Base-by-base conservation (phyloP, 2,888 invertebrate species). In the Hofmannophila pseudospretella region DNA sequence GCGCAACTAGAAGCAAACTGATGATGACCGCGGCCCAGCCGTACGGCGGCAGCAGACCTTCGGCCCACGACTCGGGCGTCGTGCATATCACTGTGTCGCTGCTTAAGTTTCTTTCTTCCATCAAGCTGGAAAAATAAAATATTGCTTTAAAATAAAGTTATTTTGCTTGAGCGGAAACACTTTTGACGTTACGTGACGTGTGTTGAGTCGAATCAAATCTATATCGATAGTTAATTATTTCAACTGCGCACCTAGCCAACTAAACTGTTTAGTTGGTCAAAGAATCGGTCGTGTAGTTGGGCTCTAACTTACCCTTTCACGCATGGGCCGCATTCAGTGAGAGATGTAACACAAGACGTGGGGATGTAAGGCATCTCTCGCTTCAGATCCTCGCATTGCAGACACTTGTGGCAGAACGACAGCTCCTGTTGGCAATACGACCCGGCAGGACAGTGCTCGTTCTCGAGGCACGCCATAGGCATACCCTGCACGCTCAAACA, bases 251-350 rank as follows among this genome's bases (percentile, higher is more conserved):
- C n/a, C n/a, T n/a, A n/a, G n/a, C n/a, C n/a, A n/a, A n/a, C n/a
- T n/a, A n/a, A n/a, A n/a, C n/a, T n/a, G n/a, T n/a, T n/a, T n/a
- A n/a, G n/a, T n/a, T n/a, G n/a, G n/a, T n/a, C n/a, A n/a, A n/a
- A n/a, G n/a, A n/a, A n/a, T n/a, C n/a, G n/a, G n/a, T n/a, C n/a
- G n/a, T n/a, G n/a, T n/a, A n/a, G n/a, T n/a, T n/a, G n/a, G n/a
- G n/a, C n/a, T n/a, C n/a, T n/a, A n/a, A n/a, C 53, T 56, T 40
- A 72, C 73, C 66, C 66, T 38, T 56, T 47, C 11, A 65, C 38
- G 41, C 73, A 74, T 0, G 47, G 32, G 7, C 73, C 72, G 41
- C 75, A 73, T 0, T 62, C 53, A 3, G 47, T 29, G 2, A 65
- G 53, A 1, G 66, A 61, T 12, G 51, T 63, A 22, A 64, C 52